Evolutionary conservation across 2,113 vertebrate species (phyloP), one percentile per base, ranked within the genome.

Genomic region (Rhinogobius similis): DNA sequence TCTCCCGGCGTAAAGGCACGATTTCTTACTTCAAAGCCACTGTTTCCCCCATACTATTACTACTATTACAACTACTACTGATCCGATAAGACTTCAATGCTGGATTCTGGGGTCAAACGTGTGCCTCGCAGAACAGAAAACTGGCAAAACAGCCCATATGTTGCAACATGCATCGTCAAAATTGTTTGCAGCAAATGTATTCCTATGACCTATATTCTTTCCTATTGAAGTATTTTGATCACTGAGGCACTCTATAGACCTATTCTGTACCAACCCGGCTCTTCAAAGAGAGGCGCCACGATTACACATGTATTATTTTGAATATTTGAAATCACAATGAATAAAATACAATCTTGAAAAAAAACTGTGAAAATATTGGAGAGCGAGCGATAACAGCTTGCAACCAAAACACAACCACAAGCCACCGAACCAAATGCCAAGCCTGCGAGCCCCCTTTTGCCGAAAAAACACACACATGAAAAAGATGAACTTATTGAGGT

Each of bases 401-500:
- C 68, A 77, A 77, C 73, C 55, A 27, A 58, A 58, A 58, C 26
- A 46, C 73, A 72, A 82, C 73, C 62, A 82, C 80, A 81, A 83
- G 24, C 56, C 58, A 68, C 66, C 62, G 65, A 55, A 73, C 76
- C 79, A 76, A 89, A 90, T 77, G 81, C 78, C 86, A 82, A 81
- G 84, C 68, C 52, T 75, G 84, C 68, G 73, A 81, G 71, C 80
- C 55, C 79, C 29, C 23, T 55, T 55, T 61, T 21, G 55, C 58
- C 29, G 29, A 75, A 81, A 82, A 81, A 59, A 82, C 75, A 58
- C 26, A 80, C 78, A 84, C 81, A 89, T 79, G 75, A 90, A 89
- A 89, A 90, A 89, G 86, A 91, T 85, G 68, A 92, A 93, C 88
- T 93, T 93, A 91, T 91, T 90, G 90, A 93, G 90, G 89, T 90